A percentile compares a stretch with the other conserved stretches of the same genome.
Conservation (phyloP, 2,888 invertebrate species). For the Sesamia inferens region DNA sequence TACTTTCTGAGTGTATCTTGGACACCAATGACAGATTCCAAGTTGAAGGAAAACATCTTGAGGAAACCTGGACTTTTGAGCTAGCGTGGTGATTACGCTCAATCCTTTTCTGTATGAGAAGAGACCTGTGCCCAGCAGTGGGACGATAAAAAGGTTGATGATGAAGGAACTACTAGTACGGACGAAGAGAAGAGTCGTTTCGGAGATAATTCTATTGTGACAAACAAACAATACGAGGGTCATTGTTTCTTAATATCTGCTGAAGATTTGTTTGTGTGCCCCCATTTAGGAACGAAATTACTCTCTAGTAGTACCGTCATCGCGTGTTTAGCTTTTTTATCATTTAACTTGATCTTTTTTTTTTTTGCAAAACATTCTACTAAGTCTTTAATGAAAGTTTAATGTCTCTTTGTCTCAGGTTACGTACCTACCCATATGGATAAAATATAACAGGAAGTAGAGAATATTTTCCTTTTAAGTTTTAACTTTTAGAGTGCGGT, state of each 20-base stretch:
- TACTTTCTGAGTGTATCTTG: too few relatives aligned
- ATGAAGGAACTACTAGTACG: too few relatives aligned
- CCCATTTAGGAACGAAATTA: constrained; percentile 47
- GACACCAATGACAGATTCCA: too few relatives aligned
- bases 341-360: constrained; percentile 52
- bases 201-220: too few relatives aligned
- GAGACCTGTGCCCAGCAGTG: too few relatives aligned
- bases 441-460: constrained; percentile 51
- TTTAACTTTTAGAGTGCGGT: neutral
- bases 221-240: constrained; percentile 5
- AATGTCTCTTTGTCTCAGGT: constrained; percentile 56
- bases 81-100: too few relatives aligned
- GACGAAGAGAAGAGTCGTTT: too few relatives aligned
- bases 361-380: constrained; percentile 51
- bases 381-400: constrained; percentile 57
- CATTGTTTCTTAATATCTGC: neutral
- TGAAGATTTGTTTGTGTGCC: constrained; percentile 39
- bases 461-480: constrained; percentile 42
- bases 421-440: constrained; percentile 18
- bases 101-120: too few relatives aligned
- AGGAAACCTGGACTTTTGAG: too few relatives aligned
- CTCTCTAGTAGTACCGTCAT: constrained; percentile 43
- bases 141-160: too few relatives aligned
- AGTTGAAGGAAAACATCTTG: too few relatives aligned
- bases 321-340: constrained; percentile 42